Base-by-base conservation (phyloP, 37 sponge, comb jelly and placozoan genomes). In the Hexactinellida sp. region DNA sequence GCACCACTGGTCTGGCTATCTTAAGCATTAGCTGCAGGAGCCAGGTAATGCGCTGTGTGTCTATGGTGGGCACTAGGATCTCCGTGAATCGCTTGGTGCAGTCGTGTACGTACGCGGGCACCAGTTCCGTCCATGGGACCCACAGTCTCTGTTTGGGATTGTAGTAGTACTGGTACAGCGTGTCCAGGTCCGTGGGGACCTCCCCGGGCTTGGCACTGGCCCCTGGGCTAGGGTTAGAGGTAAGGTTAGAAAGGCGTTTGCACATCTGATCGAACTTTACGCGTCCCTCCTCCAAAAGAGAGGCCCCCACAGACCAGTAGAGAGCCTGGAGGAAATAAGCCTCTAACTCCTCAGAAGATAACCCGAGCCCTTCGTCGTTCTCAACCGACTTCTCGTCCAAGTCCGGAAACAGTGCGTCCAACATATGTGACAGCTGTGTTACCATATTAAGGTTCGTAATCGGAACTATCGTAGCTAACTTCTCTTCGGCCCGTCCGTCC, bases 51-150 rank as follows among this genome's bases (percentile, higher is more conserved):
- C 99, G 38, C 21, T 93, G 89, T 47, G 99, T 98, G 88, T 98
- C 99, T 71, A 98, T 93, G 71, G 99, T 98, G 0, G 99, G 99
- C 0, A 98, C 99, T 83, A 98, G 84, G 24, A 98, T 95, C 90
- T 98, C 99, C 37, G 91, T 91, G 84, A 92, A 98, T 86, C 88
- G 88, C 85, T 83, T 82, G 37, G 87, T 89, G 3, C 90, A 83
- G 36, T 95, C 89, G 86, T 98, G 99, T 13, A 85, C 92, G 88
- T 98, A 98, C 39, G 91, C 92, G 19, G 94, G 94, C 0, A 98
- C 95, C 55, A 87, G 89, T 83, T 92, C 88, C 35, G 84, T 84
- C 99, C 99, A 98, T 23, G 99, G 94, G 23, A 93, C 89, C 76
- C 47, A 55, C 84, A 91, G 88, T 23, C 32, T 25, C 38, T 84